A percentile compares a stretch with the other conserved stretches of the same genome.
Conservation (phyloP, 2,888 invertebrate genomes). For the Taphrorychus bicolor region DNA sequence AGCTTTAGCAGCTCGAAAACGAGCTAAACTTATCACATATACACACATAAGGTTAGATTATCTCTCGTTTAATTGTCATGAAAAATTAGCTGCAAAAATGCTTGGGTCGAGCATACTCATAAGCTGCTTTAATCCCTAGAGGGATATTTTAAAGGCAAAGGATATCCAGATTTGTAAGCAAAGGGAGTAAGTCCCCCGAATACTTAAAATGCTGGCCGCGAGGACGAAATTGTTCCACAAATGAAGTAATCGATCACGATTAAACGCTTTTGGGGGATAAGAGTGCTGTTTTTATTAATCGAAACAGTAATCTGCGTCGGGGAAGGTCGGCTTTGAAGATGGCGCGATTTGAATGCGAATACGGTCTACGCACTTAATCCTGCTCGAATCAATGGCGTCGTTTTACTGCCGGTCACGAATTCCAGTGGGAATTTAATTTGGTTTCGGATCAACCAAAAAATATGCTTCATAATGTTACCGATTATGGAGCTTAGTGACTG, state of each 20-base stretch:
- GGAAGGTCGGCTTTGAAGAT: constrained; percentile 40
- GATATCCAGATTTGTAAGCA: not conserved
- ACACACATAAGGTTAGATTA: not conserved
- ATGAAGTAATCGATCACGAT: constrained; percentile 50
- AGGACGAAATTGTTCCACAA: constrained; percentile 1
- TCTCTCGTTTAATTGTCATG: no score
- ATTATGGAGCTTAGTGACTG: no score
- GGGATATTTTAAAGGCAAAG: not conserved
- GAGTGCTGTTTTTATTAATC: constrained; percentile 46
- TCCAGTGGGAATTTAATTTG: not conserved
- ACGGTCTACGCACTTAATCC: constrained; percentile 26
- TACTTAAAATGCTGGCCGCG: constrained; percentile 1
- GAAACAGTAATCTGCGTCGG: constrained; percentile 46
- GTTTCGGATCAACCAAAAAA: not conserved
- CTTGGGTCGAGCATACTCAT: no score
- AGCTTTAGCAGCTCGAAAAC: no score
- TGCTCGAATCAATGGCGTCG: constrained; percentile 12
- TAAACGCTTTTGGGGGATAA: constrained; percentile 46
- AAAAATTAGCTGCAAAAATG: no score
- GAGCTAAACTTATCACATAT: no score
- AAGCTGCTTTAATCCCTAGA: not conserved
- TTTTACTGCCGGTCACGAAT: constrained; percentile 14
- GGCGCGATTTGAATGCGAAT: constrained; percentile 44
- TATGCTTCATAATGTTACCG: no score
- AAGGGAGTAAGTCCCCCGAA: not conserved